A percentile compares a stretch with the other conserved stretches of the same genome.
phyloP scores from a whole-genome alignment of 92 coral and sea anemone genomes.

The Zoanthus sansibaricus region DNA sequence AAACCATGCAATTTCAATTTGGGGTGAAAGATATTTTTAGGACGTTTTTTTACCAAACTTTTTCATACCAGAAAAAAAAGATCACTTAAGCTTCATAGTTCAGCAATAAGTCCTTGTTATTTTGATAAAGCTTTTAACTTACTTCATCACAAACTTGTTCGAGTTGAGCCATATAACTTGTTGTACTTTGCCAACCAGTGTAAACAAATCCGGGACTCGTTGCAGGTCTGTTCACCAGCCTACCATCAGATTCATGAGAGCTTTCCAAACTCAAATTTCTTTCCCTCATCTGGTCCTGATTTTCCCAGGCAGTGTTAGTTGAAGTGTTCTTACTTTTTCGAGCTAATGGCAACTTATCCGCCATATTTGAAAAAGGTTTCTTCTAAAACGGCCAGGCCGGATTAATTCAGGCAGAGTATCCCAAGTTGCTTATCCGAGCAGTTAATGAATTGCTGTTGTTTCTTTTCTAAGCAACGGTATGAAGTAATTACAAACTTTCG shows the following conservation, averaged over 20 bases:
- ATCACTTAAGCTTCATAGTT: no score
- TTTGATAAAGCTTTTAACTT: neutral
- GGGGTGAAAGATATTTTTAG: no score
- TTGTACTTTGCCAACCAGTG: slow-evolving; percentile 32
- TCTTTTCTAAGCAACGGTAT: slow-evolving; percentile 17
- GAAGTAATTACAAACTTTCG: neutral
- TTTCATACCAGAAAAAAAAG: no score
- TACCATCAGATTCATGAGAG: neutral
- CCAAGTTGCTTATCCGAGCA: neutral
- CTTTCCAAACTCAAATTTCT: slow-evolving; percentile 8
- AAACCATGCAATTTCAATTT: no score
- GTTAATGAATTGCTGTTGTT: neutral
- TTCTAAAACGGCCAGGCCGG: neutral
- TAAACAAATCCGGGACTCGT: neutral
- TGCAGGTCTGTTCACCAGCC: neutral
- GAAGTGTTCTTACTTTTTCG: slow-evolving; percentile 12
- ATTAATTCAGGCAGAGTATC: neutral
- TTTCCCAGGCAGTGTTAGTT: slow-evolving; percentile 8
- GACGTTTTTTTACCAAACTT: no score
- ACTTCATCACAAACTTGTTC: slow-evolving; percentile 16
- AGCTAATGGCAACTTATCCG: slow-evolving; percentile 23
- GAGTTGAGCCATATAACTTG: slow-evolving; percentile 9
- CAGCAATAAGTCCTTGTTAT: neutral
- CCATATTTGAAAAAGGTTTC: slow-evolving; percentile 10
- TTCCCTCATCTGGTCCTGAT: no score